Percentiles rank a stretch among this genome's conserved stretches.
These are phyloP conservation scores for Deroplatys truncata DNA, from an alignment of 2,888 invertebrate genomes.

Conservation along the genomic window DNA sequence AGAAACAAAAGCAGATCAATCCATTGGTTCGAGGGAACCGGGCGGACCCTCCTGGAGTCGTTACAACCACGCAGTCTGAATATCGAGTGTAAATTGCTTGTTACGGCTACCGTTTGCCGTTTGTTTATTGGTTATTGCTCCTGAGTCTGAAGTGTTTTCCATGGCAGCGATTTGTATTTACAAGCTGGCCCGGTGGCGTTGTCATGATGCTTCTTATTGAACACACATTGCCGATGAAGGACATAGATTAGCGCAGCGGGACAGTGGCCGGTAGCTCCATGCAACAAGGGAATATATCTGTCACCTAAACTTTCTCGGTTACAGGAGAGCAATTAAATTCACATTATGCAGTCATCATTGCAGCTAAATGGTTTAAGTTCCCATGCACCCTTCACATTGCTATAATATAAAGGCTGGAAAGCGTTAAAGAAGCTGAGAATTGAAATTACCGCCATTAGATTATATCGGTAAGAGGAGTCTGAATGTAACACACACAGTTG, in stretches of 20 bases:
- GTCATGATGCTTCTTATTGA: neutral
- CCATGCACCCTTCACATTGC: neutral
- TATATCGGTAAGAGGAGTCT: no score
- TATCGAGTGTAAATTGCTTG: neutral
- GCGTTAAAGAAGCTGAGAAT: neutral
- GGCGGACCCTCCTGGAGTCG: neutral
- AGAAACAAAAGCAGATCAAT: neutral
- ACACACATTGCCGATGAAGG: neutral
- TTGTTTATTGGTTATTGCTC: neutral
- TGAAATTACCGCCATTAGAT: no score
- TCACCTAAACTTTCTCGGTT: neutral
- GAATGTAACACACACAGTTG: no score
- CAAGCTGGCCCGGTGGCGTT: neutral
- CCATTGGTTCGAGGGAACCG: neutral
- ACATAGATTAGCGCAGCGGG: slow-evolving; percentile 10
- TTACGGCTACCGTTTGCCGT: neutral
- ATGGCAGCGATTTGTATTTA: neutral
- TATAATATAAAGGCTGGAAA: neutral
- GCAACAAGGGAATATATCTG: neutral
- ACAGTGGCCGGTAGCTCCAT: neutral
- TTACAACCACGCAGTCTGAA: neutral
- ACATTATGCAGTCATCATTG: no score
- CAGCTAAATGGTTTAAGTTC: no score
- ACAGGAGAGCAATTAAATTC: neutral
- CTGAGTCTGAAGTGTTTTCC: neutral